A percentile compares a stretch with the other conserved stretches of the same genome.
Conservation (phyloP, 2,888 invertebrate species). For the Prosapia bicincta region DNA sequence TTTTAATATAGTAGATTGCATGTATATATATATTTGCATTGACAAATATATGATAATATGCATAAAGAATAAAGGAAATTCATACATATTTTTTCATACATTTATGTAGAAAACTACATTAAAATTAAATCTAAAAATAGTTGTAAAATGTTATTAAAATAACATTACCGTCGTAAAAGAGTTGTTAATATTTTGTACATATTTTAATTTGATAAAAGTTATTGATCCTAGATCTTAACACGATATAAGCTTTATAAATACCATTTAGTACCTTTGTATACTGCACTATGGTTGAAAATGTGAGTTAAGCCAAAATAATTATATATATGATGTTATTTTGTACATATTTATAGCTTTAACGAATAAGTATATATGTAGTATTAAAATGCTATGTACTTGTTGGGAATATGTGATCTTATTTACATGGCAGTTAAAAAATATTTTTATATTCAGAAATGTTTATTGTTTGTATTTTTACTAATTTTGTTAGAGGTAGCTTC, state of each 20-base stretch:
- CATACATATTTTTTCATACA: background rate
- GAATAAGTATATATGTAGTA: background rate
- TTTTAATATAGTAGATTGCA: background rate
- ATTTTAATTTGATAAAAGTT: background rate
- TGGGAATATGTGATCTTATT: background rate
- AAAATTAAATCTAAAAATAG: no score
- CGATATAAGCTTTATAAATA: background rate
- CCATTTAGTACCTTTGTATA: background rate
- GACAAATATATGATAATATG: background rate
- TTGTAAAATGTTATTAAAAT: background rate
- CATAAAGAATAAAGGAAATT: no score
- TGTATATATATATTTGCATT: background rate
- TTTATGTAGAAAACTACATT: no score
- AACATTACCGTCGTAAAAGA: background rate
- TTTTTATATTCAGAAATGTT: background rate
- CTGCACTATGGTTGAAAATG: background rate
- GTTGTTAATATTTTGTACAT: background rate
- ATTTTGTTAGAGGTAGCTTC: background rate
- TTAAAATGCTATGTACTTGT: background rate
- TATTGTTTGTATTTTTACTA: background rate
- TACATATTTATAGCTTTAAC: background rate
- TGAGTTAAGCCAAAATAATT: background rate
- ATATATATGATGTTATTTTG: background rate
- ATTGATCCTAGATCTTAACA: background rate
- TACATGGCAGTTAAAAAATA: background rate